Base-by-base conservation (phyloP, 2,797 vertebrate genomes). In the Hydrolagus colliei region DNA sequence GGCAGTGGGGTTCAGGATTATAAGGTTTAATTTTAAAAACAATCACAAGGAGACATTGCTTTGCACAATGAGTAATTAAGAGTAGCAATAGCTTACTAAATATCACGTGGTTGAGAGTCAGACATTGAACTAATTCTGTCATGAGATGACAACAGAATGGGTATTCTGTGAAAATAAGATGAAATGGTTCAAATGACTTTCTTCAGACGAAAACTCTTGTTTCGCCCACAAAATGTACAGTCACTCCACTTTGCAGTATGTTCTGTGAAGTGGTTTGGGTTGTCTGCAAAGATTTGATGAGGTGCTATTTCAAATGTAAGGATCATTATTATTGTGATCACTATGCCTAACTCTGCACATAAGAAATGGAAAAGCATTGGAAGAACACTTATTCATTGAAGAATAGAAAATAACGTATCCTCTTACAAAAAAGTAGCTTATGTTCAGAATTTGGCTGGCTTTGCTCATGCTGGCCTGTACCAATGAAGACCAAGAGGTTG, bases 51-150 rank as follows among this genome's bases (percentile, higher is more conserved):
- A 16, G 67, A 52, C 41, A 52, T 52, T 52, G 41, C 41, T 52
- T 52, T 52, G 6, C 41, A 52, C 41, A 52, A 6, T 3, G 41
- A 6, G 41, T 52, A 52, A 52, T 52, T 1, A 6, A 52, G 41
- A 52, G 41, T 6, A 52, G 41, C 41, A 52, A 6, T 52, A 52
- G 6, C 6, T 52, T 52, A 52, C 0, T 52, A 52, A 52, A 67
- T 84, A 35, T 84, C 16, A 8, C 9, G 32, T 2, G 35, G n/a
- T 84, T 63, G 63, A 84, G 16, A 9, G 79, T 63, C 27, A 35
- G 71, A 71, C n/a, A 6, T 27, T 84, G 79, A 84, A 18, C 63
- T 84, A 84, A 84, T 84, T 27, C 12, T 84, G 32, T 84, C 65
- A 41, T 84, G 67, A 71, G 52, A 41, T 84, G 16, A 4, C 68